A percentile compares a stretch with the other conserved stretches of the same genome.
Conservation (phyloP, 2,888 invertebrate species). For the Trichogramma dendrolimi region DNA sequence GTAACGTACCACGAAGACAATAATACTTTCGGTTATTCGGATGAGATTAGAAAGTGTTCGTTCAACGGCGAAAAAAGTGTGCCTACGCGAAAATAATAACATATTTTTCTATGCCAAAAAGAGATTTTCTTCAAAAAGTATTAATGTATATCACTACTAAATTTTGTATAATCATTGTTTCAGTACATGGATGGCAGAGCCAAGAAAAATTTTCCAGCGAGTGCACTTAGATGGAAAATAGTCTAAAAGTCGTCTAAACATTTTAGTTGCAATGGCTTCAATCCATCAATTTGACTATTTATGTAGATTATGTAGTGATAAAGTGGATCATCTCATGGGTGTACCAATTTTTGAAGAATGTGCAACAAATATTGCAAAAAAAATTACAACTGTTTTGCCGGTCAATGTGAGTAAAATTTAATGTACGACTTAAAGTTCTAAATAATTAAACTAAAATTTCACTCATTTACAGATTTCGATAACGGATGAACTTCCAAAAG, state of each 20-base stretch:
- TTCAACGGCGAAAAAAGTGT: no score
- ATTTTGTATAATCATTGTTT: no score
- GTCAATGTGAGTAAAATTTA: constrained; percentile 52
- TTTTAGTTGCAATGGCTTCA: constrained; percentile 28
- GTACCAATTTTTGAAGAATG: constrained; percentile 53
- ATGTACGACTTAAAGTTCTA: background rate
- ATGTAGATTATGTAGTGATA: constrained; percentile 52
- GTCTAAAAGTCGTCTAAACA: constrained; percentile 4
- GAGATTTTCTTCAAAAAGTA: no score
- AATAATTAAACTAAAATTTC: background rate
- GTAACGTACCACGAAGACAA: no score
- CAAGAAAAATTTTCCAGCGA: no score
- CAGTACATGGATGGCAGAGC: no score
- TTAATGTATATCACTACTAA: no score
- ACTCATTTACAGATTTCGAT: constrained; percentile 53
- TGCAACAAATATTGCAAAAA: constrained; percentile 56
- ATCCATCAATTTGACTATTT: constrained; percentile 49
- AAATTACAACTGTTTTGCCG: constrained; percentile 58
- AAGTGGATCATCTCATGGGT: constrained; percentile 50
- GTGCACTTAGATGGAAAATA: no score
- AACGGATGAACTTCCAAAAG: constrained; percentile 58
- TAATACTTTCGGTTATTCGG: no score
- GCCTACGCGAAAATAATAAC: no score
- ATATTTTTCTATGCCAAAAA: no score
- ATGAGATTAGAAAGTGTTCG: no score